Conservation (phyloP, 2,113 vertebrate species). For the Desmodus rotundus region DNA sequence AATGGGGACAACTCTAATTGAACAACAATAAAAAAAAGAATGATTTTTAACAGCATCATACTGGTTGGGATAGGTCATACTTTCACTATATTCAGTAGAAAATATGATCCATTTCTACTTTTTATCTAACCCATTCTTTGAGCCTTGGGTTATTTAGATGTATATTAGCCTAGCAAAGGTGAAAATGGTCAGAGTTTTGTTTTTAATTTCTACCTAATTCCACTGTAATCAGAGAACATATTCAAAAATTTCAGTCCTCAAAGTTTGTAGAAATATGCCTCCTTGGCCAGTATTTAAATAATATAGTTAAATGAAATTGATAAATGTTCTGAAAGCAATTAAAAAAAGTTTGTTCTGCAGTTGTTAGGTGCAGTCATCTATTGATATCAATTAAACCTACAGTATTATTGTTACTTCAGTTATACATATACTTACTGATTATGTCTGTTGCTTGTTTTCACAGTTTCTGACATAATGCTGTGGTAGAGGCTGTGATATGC, state of each 20-base stretch:
- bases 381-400: background rate
- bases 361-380: background rate
- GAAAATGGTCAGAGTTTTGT: background rate
- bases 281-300: background rate
- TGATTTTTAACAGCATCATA: background rate
- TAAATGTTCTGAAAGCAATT: background rate
- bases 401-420: background rate
- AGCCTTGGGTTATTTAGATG: background rate
- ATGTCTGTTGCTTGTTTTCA: background rate
- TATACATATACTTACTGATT: background rate
- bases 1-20: too few species aligned
- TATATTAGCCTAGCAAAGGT: background rate
- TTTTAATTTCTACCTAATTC: background rate
- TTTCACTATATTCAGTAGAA: background rate
- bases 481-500: background rate
- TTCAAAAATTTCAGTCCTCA: background rate
- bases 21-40: background rate
- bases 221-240: background rate
- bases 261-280: background rate
- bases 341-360: background rate
- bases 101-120: background rate
- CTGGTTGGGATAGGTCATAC: background rate
- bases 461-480: background rate
- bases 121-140: background rate
- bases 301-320: background rate